phyloP scores from a whole-genome alignment of 2,113 vertebrate species.

The Alethe castanea region DNA sequence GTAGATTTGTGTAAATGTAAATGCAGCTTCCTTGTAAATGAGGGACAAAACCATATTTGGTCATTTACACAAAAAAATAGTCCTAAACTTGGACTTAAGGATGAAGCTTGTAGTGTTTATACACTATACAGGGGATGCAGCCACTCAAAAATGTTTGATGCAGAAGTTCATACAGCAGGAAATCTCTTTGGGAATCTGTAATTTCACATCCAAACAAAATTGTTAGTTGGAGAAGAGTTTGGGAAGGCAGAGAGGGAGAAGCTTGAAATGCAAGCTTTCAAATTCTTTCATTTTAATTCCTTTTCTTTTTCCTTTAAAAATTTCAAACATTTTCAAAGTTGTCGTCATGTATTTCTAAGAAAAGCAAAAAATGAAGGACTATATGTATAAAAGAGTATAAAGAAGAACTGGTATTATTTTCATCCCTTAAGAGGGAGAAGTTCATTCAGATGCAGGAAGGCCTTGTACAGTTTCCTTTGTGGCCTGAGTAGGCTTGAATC shows the following conservation, averaged over 20 bases:
- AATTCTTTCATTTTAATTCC: neutral
- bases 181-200: neutral
- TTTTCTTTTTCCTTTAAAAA: neutral
- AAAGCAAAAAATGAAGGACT: neutral
- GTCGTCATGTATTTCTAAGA: neutral
- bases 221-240: neutral
- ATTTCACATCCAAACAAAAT: neutral
- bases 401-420: neutral
- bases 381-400: neutral
- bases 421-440: neutral
- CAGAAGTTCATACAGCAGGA: neutral
- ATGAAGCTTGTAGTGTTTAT: neutral
- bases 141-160: neutral
- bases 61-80: neutral
- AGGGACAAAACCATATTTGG: neutral
- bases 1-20: neutral
- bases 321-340: neutral
- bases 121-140: neutral
- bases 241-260: neutral
- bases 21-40: neutral
- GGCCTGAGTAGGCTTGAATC: neutral
- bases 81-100: neutral
- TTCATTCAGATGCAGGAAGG: neutral
- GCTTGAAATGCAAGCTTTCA: neutral
- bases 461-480: neutral